Base-by-base conservation (phyloP, 2,113 vertebrate species). In the Oxyruncus cristatus region DNA sequence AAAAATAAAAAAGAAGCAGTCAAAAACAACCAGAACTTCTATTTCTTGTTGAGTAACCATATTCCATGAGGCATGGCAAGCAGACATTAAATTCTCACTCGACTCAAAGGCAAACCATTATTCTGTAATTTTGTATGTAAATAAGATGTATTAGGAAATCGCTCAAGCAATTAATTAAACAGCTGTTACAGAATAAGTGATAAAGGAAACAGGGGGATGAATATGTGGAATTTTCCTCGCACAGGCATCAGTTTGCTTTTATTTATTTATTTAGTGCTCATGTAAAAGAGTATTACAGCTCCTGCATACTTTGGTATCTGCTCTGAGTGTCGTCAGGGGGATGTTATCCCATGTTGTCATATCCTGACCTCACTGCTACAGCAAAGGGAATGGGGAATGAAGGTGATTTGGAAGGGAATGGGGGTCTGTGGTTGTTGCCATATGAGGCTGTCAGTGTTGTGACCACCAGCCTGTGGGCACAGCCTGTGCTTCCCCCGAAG, bases 111-210 rank as follows among this genome's bases (percentile, higher is more conserved):
- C 97, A 97, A 97, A 97, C 91, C 89, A 97, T 97, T 98, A 97
- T 97, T 98, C 97, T 95, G 96, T 97, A 97, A 97, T 98, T 97
- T 97, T 98, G 95, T 97, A 97, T 98, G 97, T 97, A 98, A 98
- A 97, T 97, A 97, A 98, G 97, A 97, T 97, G 94, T 97, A 97
- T 97, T 97, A 97, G 92, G 95, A 95, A 97, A 91, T 93, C 74
- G 2, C 89, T 97, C 94, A 97, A 97, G 97, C 97, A 97, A 97
- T 98, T 98, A 98, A 98, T 97, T 97, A 97, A 98, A 97, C 97
- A 98, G 97, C 97, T 98, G 97, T 97, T 98, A 97, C 93, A 97
- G 97, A 97, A 97, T 96, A 97, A 97, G 95, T 96, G 96, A 97
- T 96, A 98, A 97, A 97, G 94, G 95, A 97, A 97, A 95, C 53